Evolutionary conservation across 2,797 vertebrate species (phyloP).

Genomic region (Tragelaphus oryx): DNA sequence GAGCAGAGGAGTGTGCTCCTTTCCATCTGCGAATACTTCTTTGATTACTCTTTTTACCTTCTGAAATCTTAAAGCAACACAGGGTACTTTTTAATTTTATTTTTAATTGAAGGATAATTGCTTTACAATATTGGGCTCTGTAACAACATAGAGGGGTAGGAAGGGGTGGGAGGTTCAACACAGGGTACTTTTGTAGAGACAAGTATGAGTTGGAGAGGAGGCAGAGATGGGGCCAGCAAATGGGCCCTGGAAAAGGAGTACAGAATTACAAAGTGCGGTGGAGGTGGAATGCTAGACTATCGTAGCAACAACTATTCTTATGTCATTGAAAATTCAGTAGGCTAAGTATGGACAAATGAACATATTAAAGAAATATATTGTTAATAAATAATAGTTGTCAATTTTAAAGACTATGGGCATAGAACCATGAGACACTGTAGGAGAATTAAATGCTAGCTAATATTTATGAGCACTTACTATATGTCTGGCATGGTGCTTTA

Average conservation of each 20-base stretch:
- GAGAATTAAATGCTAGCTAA: conserved; percentile 12
- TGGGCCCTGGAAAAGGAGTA: background rate
- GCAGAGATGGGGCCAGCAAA: background rate
- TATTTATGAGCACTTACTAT: conserved; percentile 21
- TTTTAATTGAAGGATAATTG: background rate
- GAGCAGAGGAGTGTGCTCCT: background rate
- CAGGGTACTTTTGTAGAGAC: background rate
- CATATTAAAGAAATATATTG: background rate
- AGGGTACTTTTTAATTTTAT: background rate
- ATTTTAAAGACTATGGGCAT: background rate
- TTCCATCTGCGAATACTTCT: background rate
- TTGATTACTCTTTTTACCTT: background rate
- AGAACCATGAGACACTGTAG: background rate
- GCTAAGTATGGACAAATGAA: background rate
- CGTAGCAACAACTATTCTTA: background rate
- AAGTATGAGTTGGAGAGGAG: background rate
- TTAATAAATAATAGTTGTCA: background rate
- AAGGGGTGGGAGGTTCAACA: background rate
- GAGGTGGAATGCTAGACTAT: background rate
- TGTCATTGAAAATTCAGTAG: conserved; percentile 17
- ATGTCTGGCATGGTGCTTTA: background rate
- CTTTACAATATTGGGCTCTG: background rate
- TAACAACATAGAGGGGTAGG: background rate
- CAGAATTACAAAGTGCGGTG: background rate
- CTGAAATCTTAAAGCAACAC: conserved; percentile 23